These are phyloP conservation scores for Leptinotarsa undecemlineata DNA, from an alignment of 1,140 invertebrate genomes.

Conservation along the genomic window DNA sequence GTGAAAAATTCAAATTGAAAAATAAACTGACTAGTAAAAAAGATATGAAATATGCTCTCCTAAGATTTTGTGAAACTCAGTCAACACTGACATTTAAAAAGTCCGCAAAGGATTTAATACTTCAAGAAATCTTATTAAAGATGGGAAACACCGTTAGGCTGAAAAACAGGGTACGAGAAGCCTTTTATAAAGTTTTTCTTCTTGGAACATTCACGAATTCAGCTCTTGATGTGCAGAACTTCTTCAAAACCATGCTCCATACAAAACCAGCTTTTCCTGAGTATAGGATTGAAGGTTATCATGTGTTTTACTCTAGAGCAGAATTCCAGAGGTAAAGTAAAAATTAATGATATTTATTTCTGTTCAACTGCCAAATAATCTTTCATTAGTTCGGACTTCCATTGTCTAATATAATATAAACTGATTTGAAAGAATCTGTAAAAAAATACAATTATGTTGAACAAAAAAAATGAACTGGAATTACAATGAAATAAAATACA, in stretches of 20 bases:
- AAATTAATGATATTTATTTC: no score
- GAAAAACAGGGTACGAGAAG: slow-evolving; percentile 11
- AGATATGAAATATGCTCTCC: slow-evolving; percentile 9
- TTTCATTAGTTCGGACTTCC: no score
- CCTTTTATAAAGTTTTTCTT: slow-evolving; percentile 29
- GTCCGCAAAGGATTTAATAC: slow-evolving; percentile 18
- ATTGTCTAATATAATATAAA: no score
- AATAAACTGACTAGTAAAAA: slow-evolving; percentile 21
- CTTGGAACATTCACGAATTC: slow-evolving; percentile 35
- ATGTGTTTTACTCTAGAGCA: slow-evolving; percentile 28
- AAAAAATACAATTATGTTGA: no score
- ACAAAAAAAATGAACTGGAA: no score
- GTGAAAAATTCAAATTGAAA: slow-evolving; percentile 4
- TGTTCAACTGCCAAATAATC: no score
- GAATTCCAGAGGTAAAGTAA: slow-evolving; percentile 30
- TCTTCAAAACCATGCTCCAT: slow-evolving; percentile 13
- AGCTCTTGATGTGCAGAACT: slow-evolving; percentile 29
- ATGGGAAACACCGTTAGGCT: slow-evolving; percentile 27
- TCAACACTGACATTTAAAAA: neutral
- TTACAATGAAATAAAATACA: no score
- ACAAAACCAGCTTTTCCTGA: slow-evolving; percentile 28
- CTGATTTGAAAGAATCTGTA: no score
- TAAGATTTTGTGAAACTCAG: slow-evolving; percentile 13
- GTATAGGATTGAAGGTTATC: slow-evolving; percentile 13
- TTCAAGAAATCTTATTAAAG: slow-evolving; percentile 22